Conservation (phyloP, 2,797 vertebrate species). For the Leuciscus waleckii region DNA sequence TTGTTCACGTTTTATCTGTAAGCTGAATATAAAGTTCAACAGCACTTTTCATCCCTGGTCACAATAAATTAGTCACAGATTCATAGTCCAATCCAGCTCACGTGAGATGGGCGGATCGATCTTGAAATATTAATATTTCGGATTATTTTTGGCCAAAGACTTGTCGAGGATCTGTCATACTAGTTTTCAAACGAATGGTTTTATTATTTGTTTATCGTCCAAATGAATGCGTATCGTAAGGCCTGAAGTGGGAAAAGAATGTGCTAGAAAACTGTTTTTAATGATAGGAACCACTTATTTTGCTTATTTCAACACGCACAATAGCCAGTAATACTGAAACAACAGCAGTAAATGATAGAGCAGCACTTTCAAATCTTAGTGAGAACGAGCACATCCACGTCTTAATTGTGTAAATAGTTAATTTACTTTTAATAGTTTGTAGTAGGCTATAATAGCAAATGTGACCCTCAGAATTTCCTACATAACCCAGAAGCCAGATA, state of each 20-base stretch:
- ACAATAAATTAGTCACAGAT: conserved; percentile 2
- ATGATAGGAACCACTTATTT: neutral
- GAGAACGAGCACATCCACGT: neutral
- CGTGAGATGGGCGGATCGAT: neutral
- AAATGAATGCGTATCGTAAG: neutral
- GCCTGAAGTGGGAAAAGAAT: neutral
- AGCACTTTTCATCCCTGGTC: neutral
- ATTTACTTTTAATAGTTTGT: neutral
- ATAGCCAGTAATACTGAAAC: conserved; percentile 3
- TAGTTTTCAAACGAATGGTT: neutral
- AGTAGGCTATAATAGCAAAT: neutral
- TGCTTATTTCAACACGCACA: neutral
- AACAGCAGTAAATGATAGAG: neutral
- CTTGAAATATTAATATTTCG: neutral
- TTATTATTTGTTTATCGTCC: neutral
- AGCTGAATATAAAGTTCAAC: neutral
- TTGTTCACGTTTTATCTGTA: neutral
- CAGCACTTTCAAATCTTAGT: neutral
- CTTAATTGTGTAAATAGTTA: neutral
- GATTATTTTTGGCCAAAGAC: neutral
- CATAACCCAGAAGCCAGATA: neutral
- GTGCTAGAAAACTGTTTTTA: neutral
- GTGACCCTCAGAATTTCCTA: neutral
- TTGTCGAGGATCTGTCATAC: neutral
- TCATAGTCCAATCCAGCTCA: neutral